A percentile compares a stretch with the other conserved stretches of the same genome.
Conservation (phyloP, 1,140 invertebrate genomes). For the Ylistrum balloti region DNA sequence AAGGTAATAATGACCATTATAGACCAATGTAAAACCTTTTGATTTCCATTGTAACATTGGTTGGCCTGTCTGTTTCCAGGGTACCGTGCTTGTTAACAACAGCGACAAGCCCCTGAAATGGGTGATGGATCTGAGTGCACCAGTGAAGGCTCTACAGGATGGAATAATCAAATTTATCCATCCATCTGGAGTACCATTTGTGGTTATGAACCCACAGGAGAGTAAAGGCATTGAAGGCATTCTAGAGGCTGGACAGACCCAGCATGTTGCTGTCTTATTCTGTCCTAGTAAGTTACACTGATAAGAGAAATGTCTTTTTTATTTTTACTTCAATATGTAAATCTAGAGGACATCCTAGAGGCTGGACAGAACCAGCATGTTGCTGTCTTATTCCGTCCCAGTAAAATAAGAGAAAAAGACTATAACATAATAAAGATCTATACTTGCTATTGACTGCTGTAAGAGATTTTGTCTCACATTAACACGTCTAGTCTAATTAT, state of each 20-base stretch:
- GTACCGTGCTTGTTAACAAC: conserved; percentile 78
- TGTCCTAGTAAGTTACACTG: conserved; percentile 77
- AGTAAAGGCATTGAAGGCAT: conserved; percentile 76
- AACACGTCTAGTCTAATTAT: neutral
- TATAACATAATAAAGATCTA: too few relatives aligned
- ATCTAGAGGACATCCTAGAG: conserved; percentile 77
- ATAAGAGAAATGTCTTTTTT: too few relatives aligned
- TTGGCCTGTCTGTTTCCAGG: conserved; percentile 65
- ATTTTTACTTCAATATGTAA: too few relatives aligned
- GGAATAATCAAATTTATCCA: conserved; percentile 80
- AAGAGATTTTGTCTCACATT: too few relatives aligned
- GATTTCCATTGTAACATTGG: neutral
- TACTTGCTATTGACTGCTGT: too few relatives aligned
- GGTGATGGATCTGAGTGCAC: conserved; percentile 77
- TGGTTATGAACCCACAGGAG: conserved; percentile 54
- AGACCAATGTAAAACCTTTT: too few relatives aligned
- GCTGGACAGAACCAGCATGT: conserved; percentile 77
- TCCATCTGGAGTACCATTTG: conserved; percentile 75
- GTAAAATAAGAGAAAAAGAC: too few relatives aligned
- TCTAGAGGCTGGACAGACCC: conserved; percentile 77
- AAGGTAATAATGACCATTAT: too few relatives aligned
- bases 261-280: conserved; percentile 77
- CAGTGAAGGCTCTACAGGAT: conserved; percentile 72
- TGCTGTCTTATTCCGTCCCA: conserved; percentile 79
- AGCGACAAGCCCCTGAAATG: conserved; percentile 77